These are phyloP conservation scores for Drosophila pandora DNA, from an alignment of 1,140 invertebrate species.

Conservation along the genomic window DNA sequence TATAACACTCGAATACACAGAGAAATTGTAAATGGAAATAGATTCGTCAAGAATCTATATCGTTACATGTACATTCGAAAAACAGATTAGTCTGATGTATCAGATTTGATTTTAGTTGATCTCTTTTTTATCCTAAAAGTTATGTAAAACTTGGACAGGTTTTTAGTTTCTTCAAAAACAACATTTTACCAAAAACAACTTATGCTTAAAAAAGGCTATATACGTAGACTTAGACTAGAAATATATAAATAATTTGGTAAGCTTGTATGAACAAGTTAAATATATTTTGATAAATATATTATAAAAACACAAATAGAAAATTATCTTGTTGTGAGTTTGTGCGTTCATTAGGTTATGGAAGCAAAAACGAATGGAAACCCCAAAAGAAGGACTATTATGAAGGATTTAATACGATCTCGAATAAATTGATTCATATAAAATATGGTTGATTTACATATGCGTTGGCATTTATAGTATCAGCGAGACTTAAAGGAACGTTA, in stretches of 20 bases:
- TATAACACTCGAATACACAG: conserved; percentile 25
- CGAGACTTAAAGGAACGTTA: conserved; percentile 56
- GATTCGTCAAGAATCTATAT: conserved; percentile 7
- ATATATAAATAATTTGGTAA: conserved; percentile 48
- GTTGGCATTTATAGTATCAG: conserved; percentile 19
- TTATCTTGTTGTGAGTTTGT: conserved; percentile 15
- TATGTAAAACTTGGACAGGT: conserved; percentile 72
- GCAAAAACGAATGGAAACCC: conserved; percentile 32
- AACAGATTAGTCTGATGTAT: conserved; percentile 10
- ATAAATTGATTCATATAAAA: conserved; percentile 28
- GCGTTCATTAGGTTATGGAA: conserved; percentile 32
- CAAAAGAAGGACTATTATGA: conserved; percentile 11
- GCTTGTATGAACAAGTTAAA: background rate
- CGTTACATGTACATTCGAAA: conserved; percentile 36
- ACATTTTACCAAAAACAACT: conserved; percentile 62
- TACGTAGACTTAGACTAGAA: conserved; percentile 43
- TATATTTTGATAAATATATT: conserved; percentile 9
- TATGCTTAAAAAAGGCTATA: conserved; percentile 54
- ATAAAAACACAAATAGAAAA: conserved; percentile 37
- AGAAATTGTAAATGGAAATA: conserved; percentile 36
- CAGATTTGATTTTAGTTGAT: conserved; percentile 17
- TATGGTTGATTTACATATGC: conserved; percentile 37
- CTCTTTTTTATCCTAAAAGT: conserved; percentile 53
- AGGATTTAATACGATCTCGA: conserved; percentile 27
- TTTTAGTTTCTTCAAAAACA: conserved; percentile 36